Conservation (phyloP, 2,797 vertebrate genomes). For the Esox masquinongy region DNA sequence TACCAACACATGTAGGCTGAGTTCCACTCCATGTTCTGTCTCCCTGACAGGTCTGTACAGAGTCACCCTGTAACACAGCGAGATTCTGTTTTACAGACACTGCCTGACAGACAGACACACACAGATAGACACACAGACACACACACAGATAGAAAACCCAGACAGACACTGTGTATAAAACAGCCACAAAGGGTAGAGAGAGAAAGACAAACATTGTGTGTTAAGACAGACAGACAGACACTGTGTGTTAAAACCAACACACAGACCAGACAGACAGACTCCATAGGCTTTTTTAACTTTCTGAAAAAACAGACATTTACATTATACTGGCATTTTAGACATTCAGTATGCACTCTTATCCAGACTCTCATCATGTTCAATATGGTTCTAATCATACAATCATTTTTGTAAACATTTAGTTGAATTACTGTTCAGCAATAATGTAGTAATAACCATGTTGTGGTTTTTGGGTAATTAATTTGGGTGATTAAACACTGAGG, state of each 20-base stretch:
- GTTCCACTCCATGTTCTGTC: constrained; percentile 85
- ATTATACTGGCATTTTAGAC: too few relatives aligned
- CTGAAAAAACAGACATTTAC: too few relatives aligned
- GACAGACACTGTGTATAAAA: too few relatives aligned
- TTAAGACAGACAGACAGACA: too few relatives aligned
- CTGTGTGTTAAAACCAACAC: too few relatives aligned
- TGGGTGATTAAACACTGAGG: neutral
- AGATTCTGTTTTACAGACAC: neutral
- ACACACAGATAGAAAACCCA: too few relatives aligned
- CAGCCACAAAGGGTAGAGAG: too few relatives aligned
- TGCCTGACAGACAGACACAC: neutral
- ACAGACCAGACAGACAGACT: too few relatives aligned
- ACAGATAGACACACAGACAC: neutral
- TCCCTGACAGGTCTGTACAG: constrained; percentile 83
- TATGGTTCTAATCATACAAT: neutral
- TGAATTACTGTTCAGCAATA: neutral
- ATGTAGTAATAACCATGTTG: neutral
- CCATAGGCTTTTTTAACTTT: too few relatives aligned
- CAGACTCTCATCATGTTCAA: too few relatives aligned
- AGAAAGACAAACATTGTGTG: too few relatives aligned
- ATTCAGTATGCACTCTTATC: too few relatives aligned
- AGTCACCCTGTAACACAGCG: constrained; percentile 75
- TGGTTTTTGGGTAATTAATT: neutral
- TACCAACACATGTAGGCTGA: constrained; percentile 85
- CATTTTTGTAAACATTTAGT: neutral